Evolutionary conservation across 2,797 vertebrate genomes (phyloP).

Genomic region (Cuculus canorus): DNA sequence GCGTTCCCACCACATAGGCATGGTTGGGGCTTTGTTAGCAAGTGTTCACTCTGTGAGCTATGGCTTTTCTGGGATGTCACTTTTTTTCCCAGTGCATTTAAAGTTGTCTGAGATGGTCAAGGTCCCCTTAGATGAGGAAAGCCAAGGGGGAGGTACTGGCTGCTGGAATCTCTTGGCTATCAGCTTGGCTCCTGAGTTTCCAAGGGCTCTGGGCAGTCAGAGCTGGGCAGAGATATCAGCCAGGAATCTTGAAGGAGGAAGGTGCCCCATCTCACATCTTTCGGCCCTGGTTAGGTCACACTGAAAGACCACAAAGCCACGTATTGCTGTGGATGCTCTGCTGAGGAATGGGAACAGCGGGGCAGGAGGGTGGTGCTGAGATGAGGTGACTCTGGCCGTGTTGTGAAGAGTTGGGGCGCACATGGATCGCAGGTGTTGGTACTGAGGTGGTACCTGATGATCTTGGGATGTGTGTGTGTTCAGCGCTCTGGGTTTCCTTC

Average conservation of each 20-base stretch:
- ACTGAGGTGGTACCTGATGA: background rate
- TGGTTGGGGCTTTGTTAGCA: rapidly evolving
- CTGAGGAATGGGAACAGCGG: background rate
- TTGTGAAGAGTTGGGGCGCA: background rate
- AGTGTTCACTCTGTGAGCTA: background rate
- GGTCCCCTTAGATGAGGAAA: constrained; percentile 17
- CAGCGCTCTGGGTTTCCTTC: background rate
- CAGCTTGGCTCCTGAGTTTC: constrained; percentile 36
- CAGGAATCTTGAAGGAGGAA: background rate
- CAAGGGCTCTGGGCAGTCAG: constrained; percentile 45
- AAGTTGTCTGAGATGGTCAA: background rate
- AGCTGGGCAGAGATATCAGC: constrained; percentile 46
- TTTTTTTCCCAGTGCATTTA: background rate
- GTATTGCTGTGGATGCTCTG: background rate
- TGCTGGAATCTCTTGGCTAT: constrained; percentile 65
- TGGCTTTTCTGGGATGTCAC: background rate
- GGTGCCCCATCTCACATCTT: background rate
- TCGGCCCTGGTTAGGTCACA: background rate
- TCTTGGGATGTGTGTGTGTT: background rate
- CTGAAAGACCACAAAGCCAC: background rate
- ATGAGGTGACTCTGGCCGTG: background rate
- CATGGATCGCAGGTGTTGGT: rapidly evolving
- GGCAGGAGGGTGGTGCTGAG: background rate
- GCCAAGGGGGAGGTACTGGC: constrained; percentile 62
- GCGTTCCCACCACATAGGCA: rapidly evolving